Base-by-base conservation (phyloP, 2,113 vertebrate species). In the Lamprotornis superbus region DNA sequence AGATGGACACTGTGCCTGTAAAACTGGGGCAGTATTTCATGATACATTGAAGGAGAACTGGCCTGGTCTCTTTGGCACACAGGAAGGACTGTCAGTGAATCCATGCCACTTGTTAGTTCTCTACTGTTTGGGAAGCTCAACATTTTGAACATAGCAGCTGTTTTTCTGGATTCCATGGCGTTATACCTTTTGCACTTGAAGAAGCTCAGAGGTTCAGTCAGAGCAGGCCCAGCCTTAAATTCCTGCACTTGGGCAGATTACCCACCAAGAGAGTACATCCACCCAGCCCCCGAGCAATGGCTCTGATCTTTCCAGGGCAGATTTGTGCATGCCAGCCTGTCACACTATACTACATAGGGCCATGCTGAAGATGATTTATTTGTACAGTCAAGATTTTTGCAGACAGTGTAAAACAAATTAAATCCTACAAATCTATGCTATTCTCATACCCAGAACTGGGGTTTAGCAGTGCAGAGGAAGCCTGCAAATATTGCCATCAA, bases 201-300 rank as follows among this genome's bases (percentile, higher is more conserved):
- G 50, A 60, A 75, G 55, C 27, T 89, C 65, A 70, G n/a, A 37
- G 40, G 17, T 52, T 55, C 44, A 37, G 35, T 46, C 44, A 59
- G 64, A 64, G 57, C 50, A 79, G 27, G 30, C 40, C 23, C 37
- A 85, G 47, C 10, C 71, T 47, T 57, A 65, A 56, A 52, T 30
- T 73, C 40, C 40, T 65, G 55, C 25, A 9, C 17, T 44, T 40
- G 33, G 44, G 47, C 7, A 4, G 30, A 39, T 59, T 31, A 27
- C 39, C n/a, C 35, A 30, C 35, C 0, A 0, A 68, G n/a, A 1
- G 3, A 33, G 3, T 2, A 35, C 28, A 55, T 25, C 67, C 24
- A 59, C 64, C 18, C 37, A 56, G 25, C 10, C 68, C 8, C 50
- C 0, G 2, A 15, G 10, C 30, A 23, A 64, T 8, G 40, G 37